These are phyloP conservation scores for Corydoras sp. DNA, from an alignment of 2,113 vertebrate species.

Conservation along the genomic window DNA sequence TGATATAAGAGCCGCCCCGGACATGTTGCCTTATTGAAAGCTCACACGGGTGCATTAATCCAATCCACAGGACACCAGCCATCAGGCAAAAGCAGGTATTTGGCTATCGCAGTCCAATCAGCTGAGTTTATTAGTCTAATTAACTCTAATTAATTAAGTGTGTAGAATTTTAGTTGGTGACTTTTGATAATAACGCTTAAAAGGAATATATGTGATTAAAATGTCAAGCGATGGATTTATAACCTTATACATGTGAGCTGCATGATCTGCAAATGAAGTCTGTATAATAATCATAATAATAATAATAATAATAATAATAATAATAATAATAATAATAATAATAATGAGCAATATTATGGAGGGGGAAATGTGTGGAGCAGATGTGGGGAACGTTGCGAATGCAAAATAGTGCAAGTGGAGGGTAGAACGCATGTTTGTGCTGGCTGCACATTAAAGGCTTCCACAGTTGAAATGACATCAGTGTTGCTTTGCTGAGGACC, in stretches of 20 bases:
- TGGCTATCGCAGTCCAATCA: neutral
- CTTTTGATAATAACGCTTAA: no score
- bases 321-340: no score
- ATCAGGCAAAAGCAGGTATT: constrained; percentile 33
- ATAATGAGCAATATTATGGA: no score
- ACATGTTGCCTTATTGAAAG: constrained; percentile 43
- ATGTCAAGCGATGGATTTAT: no score
- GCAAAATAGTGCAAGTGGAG: constrained; percentile 3
- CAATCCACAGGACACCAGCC: constrained; percentile 9
- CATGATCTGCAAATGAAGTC: neutral
- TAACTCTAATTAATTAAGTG: no score
- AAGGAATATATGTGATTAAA: no score
- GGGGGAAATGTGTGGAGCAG: constrained; percentile 20
- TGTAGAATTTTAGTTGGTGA: no score
- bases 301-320: no score
- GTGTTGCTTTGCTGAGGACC: constrained; percentile 32
- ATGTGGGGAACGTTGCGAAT: constrained; percentile 8
- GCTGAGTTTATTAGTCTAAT: no score
- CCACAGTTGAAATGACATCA: constrained; percentile 15
- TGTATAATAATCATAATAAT: neutral
- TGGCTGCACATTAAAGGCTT: constrained; percentile 17
- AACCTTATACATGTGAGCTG: no score
- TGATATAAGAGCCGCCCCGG: constrained; percentile 51
- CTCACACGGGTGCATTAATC: constrained; percentile 30
- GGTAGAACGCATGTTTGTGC: neutral